Percentiles rank a stretch among this genome's conserved stretches.
These are phyloP conservation scores for Pao palembangensis DNA, from an alignment of 2,113 vertebrate genomes.

Conservation along the genomic window DNA sequence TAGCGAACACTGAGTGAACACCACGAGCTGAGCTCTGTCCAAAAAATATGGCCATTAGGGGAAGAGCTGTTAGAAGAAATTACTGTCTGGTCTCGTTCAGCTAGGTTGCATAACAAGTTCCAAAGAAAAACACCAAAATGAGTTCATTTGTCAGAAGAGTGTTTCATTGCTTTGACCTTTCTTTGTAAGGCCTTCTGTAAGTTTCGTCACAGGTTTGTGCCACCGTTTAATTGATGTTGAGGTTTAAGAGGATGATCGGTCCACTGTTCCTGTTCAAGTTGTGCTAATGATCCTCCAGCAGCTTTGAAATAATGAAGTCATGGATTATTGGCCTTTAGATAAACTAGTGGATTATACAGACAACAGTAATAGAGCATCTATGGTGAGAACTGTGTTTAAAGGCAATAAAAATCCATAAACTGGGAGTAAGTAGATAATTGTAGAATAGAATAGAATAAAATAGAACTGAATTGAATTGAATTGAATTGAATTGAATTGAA, in stretches of 20 bases:
- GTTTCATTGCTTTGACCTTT: slow-evolving; percentile 5
- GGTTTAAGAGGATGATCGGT: background rate
- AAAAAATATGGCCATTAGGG: slow-evolving; percentile 27
- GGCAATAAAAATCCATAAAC: too few relatives aligned
- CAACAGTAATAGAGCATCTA: too few relatives aligned
- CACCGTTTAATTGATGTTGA: background rate
- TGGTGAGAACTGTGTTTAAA: too few relatives aligned
- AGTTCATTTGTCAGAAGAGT: background rate
- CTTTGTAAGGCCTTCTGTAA: background rate
- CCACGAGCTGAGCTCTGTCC: slow-evolving; percentile 21
- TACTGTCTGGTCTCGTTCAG: slow-evolving; percentile 35
- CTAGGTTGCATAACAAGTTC: slow-evolving; percentile 17
- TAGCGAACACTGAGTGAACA: slow-evolving; percentile 45
- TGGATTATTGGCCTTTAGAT: too few relatives aligned
- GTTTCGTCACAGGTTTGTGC: background rate
- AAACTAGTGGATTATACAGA: too few relatives aligned
- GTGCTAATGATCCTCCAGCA: background rate
- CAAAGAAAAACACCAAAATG: slow-evolving; percentile 4
- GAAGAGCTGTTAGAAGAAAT: slow-evolving; percentile 44
- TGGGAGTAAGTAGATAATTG: too few relatives aligned
- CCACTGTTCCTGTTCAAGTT: background rate
- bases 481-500: too few relatives aligned
- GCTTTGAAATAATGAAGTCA: background rate
- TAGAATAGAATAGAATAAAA: too few relatives aligned
- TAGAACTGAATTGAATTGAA: too few relatives aligned